Conservation (phyloP, 2,797 vertebrate species). For the Tarsius wallacei region DNA sequence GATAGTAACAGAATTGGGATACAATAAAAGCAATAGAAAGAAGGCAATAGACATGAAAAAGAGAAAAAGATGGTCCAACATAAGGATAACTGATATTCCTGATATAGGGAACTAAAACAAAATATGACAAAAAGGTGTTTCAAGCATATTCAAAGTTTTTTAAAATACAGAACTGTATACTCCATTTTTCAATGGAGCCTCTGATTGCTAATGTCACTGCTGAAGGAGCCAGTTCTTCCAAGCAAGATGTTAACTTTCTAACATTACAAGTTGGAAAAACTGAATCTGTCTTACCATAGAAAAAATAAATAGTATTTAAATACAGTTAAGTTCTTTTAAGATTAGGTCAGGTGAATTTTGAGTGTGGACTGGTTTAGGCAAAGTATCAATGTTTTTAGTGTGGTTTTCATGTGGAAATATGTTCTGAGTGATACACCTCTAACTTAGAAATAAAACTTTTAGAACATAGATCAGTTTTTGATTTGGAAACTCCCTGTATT, state of each 20-base stretch:
- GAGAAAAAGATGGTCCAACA: neutral
- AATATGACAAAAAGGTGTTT: neutral
- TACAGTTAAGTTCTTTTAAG: slow-evolving; percentile 26
- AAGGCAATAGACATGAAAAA: neutral
- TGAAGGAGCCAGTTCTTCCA: neutral
- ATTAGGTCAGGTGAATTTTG: slow-evolving; percentile 18
- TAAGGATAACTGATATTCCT: neutral
- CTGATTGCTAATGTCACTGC: neutral
- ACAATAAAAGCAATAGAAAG: neutral
- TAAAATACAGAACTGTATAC: neutral
- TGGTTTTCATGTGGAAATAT: neutral
- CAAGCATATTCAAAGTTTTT: neutral
- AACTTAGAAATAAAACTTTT: slow-evolving; percentile 61
- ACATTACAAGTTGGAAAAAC: slow-evolving; percentile 3
- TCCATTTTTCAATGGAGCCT: neutral
- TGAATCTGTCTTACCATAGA: neutral
- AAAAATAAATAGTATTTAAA: slow-evolving; percentile 36
- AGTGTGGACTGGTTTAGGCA: neutral
- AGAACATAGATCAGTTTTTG: slow-evolving; percentile 20
- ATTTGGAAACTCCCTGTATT: slow-evolving; percentile 6
- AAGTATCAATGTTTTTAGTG: neutral
- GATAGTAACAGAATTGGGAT: neutral
- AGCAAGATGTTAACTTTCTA: neutral
- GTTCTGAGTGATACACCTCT: neutral
- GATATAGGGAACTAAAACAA: neutral